Conservation (phyloP, 1,140 invertebrate genomes). For the Teleopsis dalmanni region DNA sequence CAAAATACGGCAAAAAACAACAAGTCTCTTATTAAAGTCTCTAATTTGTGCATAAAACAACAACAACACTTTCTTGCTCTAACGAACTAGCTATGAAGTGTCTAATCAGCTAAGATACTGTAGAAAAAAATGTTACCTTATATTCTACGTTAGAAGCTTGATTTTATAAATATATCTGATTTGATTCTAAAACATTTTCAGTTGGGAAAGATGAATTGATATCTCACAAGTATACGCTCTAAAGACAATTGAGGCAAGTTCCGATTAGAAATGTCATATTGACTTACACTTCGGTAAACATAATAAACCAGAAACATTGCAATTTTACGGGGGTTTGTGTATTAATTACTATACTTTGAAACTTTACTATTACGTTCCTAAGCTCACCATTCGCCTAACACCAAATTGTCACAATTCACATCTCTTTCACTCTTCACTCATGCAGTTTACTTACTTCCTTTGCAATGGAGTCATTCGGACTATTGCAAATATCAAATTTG, state of each 20-base stretch:
- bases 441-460: conserved; percentile 14
- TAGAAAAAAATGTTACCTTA: too few species aligned
- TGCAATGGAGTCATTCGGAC: conserved; percentile 20
- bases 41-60: conserved; percentile 1
- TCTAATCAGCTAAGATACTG: neutral
- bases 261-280: too few species aligned
- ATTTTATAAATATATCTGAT: too few species aligned
- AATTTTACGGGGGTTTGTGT: neutral
- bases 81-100: neutral
- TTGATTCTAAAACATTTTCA: too few species aligned
- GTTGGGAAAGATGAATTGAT: too few species aligned
- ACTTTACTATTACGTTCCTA: too few species aligned
- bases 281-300: neutral
- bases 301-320: neutral
- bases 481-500: conserved; percentile 32
- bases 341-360: neutral
- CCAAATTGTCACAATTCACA: too few species aligned
- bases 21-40: conserved; percentile 1
- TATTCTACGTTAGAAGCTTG: too few species aligned
- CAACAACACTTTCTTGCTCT: neutral
- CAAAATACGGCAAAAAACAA: too few species aligned
- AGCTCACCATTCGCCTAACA: too few species aligned
- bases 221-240: neutral
- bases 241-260: neutral
- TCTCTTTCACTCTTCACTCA: too few species aligned